phyloP scores from a whole-genome alignment of 1,140 invertebrate species.

The Drosophila mojavensis region DNA sequence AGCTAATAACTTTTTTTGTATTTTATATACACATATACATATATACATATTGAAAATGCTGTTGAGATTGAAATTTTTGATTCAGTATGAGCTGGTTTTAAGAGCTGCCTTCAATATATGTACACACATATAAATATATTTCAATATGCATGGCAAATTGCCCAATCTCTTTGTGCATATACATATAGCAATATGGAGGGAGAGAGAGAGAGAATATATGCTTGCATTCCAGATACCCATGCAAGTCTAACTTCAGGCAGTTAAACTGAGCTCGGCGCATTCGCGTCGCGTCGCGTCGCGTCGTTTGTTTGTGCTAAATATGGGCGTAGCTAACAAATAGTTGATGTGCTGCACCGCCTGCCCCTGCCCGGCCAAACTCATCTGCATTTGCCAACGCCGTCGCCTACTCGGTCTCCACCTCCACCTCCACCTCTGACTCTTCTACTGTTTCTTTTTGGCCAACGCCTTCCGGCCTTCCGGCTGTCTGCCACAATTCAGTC shows the following conservation, averaged over 20 bases:
- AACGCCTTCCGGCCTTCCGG: background rate
- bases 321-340: constrained; percentile 45
- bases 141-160: background rate
- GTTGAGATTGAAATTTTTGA: background rate
- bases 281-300: constrained; percentile 3
- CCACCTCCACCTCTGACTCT: background rate
- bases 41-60: background rate
- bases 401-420: background rate
- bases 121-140: too few species aligned
- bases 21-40: too few species aligned
- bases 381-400: background rate
- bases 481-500: constrained; percentile 15
- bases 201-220: too few species aligned
- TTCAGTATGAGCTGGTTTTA: background rate
- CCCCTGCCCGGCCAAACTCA: background rate
- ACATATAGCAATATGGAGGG: too few species aligned
- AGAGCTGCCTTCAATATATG: too few species aligned
- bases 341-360: constrained; percentile 26
- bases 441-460: background rate
- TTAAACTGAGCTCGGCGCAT: background rate
- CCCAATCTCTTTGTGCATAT: background rate
- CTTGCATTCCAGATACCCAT: background rate
- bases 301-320: constrained; percentile 28
- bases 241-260: background rate
- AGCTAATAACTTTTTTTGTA: background rate